Conservation (phyloP, 1,140 invertebrate species). For the Cataglyphis hispanica region DNA sequence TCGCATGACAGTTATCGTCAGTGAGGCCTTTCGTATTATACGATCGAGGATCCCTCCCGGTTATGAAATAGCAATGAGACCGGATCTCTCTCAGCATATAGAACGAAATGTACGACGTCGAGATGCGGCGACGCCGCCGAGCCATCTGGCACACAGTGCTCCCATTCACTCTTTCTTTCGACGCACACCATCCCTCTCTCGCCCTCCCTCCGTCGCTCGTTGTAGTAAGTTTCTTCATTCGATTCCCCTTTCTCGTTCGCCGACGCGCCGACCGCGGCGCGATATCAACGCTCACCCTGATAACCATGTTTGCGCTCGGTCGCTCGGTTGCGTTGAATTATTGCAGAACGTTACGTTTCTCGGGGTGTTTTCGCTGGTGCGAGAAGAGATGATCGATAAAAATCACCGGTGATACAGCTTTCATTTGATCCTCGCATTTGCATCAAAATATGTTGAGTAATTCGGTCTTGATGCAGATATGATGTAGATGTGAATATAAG, state of each 20-base stretch:
- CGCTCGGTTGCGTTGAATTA: constrained; percentile 29
- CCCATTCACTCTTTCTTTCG: constrained; percentile 75
- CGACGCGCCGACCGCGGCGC: constrained; percentile 39
- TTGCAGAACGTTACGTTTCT: constrained; percentile 29
- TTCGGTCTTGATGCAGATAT: background rate
- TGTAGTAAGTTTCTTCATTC: constrained; percentile 63
- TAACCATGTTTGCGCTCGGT: constrained; percentile 51
- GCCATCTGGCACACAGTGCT: constrained; percentile 78
- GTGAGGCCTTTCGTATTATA: background rate
- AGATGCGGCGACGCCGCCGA: constrained; percentile 41
- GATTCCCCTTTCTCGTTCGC: constrained; percentile 60
- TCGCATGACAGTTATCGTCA: constrained; percentile 46
- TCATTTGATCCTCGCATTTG: background rate
- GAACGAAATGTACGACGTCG: background rate
- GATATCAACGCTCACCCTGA: constrained; percentile 52
- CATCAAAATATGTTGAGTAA: background rate
- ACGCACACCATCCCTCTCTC: constrained; percentile 14
- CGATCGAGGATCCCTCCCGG: constrained; percentile 56
- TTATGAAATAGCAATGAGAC: constrained; percentile 69
- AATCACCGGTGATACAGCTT: background rate
- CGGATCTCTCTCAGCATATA: background rate
- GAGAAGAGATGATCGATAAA: background rate
- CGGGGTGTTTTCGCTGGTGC: background rate
- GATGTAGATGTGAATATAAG: background rate
- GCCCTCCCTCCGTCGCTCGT: background rate